Evolutionary conservation across 2,113 vertebrate species (phyloP), one percentile per base, ranked within the genome.

Genomic region (Mohoua ochrocephala): DNA sequence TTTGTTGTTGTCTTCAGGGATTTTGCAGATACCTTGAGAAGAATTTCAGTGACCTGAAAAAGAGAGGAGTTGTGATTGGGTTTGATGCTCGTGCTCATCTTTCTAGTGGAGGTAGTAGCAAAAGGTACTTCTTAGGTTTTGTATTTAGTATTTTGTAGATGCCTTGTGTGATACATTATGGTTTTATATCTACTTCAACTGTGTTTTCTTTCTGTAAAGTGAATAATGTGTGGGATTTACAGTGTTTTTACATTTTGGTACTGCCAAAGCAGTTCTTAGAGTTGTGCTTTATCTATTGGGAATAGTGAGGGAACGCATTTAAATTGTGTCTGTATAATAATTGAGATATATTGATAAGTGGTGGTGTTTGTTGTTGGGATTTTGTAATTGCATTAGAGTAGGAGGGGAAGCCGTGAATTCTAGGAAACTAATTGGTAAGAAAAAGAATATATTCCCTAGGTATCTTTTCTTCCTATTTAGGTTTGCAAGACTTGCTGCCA

Each of bases 11-110:
- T 91, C 84, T 79, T 69, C 61, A 99, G 99, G 99, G 99, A 56
- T 99, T 99, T 96, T 99, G 99, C 97, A 95, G 95, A 39, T 99
- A 99, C 90, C 98, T 99, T 81, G 99, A 99, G 96, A 97, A 98
- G 84, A 98, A 97, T 69, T 98, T 99, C 93, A 86, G 88, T 83
- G 98, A 99, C 94, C 97, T 99, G 33, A 99, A 99, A 95, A 97
- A 99, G 75, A 98, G 98, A 87, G 99, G 99, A 3, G 98, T 99
- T 23, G 99, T 99, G 76, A 99, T 99, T 83, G 98, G 99, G 13
- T 99, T 98, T 54, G 99, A 99, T 15, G 99, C 99, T 20, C 98
- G 99, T 4, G 98, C 99, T 65, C 98, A 99, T 82, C 97, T 97
- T 30, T 75, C 98, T 63, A 99, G 99, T 4, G 99, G 99, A 54